Percentiles rank a stretch among this genome's conserved stretches.
These are phyloP conservation scores for Atlantisia rogersi DNA, from an alignment of 2,113 vertebrate genomes.

Conservation along the genomic window DNA sequence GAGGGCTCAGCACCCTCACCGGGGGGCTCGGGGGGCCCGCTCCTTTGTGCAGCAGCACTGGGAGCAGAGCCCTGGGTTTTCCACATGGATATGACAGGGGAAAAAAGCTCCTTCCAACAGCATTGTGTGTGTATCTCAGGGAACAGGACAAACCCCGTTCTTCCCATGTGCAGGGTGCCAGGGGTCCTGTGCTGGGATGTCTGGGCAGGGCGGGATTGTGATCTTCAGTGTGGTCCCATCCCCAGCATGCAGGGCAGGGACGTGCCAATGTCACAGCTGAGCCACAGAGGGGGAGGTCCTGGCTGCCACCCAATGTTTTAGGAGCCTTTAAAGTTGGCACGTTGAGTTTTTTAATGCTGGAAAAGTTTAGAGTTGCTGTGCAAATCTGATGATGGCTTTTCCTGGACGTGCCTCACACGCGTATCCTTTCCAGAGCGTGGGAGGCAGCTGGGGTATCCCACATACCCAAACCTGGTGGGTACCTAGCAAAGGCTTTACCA, in stretches of 20 bases:
- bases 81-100: accelerated
- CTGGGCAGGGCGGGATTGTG: not conserved
- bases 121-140: accelerated
- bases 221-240: accelerated
- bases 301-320: accelerated
- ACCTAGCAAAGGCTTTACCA: not conserved
- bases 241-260: not conserved
- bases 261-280: not conserved
- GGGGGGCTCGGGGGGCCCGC: not conserved
- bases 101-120: not conserved
- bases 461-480: not conserved
- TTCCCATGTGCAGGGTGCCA: not conserved
- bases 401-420: accelerated
- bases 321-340: not conserved
- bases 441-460: not conserved
- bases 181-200: not conserved
- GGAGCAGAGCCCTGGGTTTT: accelerated
- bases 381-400: accelerated
- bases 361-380: not conserved
- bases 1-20: not conserved
- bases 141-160: not conserved
- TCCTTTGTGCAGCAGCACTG: not conserved
- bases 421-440: not conserved
- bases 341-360: not conserved
- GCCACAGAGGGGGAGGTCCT: not conserved